Evolutionary conservation across 2,797 vertebrate genomes (phyloP).

Genomic region (Catharus ustulatus): DNA sequence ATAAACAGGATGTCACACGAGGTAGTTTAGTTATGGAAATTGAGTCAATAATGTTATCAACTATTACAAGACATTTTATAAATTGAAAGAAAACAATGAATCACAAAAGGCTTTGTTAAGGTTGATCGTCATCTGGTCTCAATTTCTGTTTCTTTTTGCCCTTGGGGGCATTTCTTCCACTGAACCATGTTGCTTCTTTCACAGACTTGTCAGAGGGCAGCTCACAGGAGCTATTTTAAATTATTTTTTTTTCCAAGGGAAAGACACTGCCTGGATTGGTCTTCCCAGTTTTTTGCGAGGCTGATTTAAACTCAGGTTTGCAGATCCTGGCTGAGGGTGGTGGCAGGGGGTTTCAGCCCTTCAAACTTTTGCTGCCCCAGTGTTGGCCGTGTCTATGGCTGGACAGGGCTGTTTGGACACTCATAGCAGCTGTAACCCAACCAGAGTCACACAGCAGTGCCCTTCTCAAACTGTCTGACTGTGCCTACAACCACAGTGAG

Average conservation of each 20-base stretch:
- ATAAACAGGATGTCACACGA: conserved; percentile 87
- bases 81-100: conserved; percentile 75
- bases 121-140: conserved; percentile 58
- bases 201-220: background rate
- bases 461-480: background rate
- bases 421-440: background rate
- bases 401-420: accelerated
- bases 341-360: background rate
- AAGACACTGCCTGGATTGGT: background rate
- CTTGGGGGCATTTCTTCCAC: conserved; percentile 28
- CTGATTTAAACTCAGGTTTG: background rate
- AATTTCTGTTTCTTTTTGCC: conserved; percentile 61
- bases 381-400: accelerated
- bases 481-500: accelerated
- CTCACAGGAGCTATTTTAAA: background rate
- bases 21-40: conserved; percentile 93
- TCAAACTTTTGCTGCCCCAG: background rate
- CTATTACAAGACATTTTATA: conserved; percentile 83
- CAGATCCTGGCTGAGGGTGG: background rate
- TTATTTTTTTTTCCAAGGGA: background rate
- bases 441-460: background rate
- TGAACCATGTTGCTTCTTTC: conserved; percentile 38
- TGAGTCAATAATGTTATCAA: conserved; percentile 84
- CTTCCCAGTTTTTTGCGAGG: background rate
- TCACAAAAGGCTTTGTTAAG: conserved; percentile 73